Conservation (phyloP, 2,888 invertebrate genomes). For the Spilosoma lubricipeda region DNA sequence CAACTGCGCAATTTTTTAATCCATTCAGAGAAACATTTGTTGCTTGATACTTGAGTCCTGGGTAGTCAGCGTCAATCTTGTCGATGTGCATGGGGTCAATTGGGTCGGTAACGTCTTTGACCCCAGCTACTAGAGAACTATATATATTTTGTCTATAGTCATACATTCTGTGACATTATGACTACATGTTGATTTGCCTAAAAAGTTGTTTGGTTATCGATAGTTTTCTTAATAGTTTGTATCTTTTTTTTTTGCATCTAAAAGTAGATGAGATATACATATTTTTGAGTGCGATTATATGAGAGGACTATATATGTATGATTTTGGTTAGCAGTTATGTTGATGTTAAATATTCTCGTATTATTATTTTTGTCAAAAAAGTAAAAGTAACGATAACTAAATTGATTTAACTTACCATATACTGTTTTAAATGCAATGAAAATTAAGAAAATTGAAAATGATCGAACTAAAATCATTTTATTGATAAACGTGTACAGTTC, state of each 20-base stretch:
- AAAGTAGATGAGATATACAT: background rate
- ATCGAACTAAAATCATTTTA: background rate
- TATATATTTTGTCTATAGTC: background rate
- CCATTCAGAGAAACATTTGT: background rate
- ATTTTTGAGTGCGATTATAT: no score
- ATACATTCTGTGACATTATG: background rate
- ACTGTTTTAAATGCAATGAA: background rate
- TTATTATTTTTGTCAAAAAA: no score
- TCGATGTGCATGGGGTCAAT: background rate
- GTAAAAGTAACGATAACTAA: no score
- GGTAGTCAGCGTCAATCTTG: background rate
- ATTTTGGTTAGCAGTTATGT: no score
- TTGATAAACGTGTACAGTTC: background rate
- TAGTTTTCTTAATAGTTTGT: no score
- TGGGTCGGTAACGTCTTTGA: background rate
- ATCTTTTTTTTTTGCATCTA: no score
- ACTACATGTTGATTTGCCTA: background rate
- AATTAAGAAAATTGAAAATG: background rate
- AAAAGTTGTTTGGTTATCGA: background rate
- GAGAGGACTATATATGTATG: no score
- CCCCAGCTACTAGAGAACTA: background rate
- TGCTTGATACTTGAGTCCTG: conserved; percentile 4
- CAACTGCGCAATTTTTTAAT: background rate
- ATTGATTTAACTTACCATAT: background rate
- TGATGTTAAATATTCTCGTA: no score